These are phyloP conservation scores for Telenomus remus DNA, from an alignment of 1,140 invertebrate genomes.

Conservation along the genomic window DNA sequence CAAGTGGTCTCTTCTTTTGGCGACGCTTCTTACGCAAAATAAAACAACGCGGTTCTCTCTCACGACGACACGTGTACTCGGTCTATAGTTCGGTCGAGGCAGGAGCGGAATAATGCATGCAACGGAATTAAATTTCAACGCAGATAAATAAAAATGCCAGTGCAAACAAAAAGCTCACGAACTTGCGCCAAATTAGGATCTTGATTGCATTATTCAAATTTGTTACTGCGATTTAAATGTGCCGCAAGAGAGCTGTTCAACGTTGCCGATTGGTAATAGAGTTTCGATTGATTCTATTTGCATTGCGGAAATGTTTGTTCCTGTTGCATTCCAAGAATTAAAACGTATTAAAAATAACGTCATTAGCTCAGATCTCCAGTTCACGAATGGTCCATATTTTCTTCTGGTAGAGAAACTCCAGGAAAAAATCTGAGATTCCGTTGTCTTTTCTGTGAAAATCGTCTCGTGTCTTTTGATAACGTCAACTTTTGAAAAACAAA, in stretches of 20 bases:
- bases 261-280: conserved; percentile 5
- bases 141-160: conserved; percentile 8
- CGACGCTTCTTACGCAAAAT: conserved; percentile 14
- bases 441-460: no score
- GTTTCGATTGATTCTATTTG: conserved; percentile 25
- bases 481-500: no score
- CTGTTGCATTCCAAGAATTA: no score
- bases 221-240: conserved; percentile 20
- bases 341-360: no score
- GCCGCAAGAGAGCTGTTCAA: background rate
- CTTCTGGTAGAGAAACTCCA: no score
- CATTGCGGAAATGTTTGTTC: background rate
- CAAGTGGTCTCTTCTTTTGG: conserved; percentile 45
- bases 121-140: conserved; percentile 15
- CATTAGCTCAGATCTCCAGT: no score
- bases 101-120: conserved; percentile 28
- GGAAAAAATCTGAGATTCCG: no score
- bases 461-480: no score
- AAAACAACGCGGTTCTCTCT: conserved; percentile 26
- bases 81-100: background rate
- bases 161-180: conserved; percentile 2
- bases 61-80: conserved; percentile 30
- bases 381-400: no score
- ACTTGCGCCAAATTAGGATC: conserved; percentile 17
- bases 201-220: conserved; percentile 29